phyloP scores from a whole-genome alignment of 1,140 invertebrate genomes.

The Andricus grossulariae region DNA sequence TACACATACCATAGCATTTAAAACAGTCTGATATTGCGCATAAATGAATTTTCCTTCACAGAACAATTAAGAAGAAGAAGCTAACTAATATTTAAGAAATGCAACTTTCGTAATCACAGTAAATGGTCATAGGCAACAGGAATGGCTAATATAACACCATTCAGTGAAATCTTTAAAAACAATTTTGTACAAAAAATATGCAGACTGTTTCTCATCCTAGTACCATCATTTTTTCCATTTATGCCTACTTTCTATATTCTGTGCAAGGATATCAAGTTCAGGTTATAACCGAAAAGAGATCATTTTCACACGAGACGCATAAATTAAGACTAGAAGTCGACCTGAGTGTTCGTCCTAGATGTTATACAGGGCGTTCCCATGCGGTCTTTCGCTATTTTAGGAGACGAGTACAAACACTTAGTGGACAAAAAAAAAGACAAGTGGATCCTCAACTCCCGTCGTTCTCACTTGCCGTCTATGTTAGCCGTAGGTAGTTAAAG shows the following conservation, averaged over 20 bases:
- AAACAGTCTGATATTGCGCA: too few relatives aligned
- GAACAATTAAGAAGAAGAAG: too few relatives aligned
- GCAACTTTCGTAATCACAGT: too few relatives aligned
- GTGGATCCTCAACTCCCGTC: conserved; percentile 2
- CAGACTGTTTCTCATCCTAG: not conserved
- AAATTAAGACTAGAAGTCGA: conserved; percentile 16
- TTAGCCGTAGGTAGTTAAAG: not conserved
- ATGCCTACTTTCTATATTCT: conserved; percentile 9
- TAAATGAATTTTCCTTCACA: too few relatives aligned
- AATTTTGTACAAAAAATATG: not conserved
- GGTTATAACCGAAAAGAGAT: conserved; percentile 19
- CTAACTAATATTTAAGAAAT: too few relatives aligned
- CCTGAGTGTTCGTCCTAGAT: conserved; percentile 1
- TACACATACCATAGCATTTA: too few relatives aligned
- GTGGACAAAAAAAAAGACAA: conserved; percentile 6
- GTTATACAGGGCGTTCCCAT: conserved; percentile 22
- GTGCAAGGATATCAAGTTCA: not conserved
- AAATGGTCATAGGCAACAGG: too few relatives aligned
- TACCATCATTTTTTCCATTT: not conserved
- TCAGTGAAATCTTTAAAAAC: not conserved
- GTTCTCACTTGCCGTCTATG: conserved; percentile 19
- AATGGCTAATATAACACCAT: not conserved
- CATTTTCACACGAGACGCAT: conserved; percentile 14
- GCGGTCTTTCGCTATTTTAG: conserved; percentile 26
- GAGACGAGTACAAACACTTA: conserved; percentile 14